These are phyloP conservation scores for Brachionus calyciflorus DNA, from an alignment of 1,140 invertebrate genomes.

Conservation along the genomic window DNA sequence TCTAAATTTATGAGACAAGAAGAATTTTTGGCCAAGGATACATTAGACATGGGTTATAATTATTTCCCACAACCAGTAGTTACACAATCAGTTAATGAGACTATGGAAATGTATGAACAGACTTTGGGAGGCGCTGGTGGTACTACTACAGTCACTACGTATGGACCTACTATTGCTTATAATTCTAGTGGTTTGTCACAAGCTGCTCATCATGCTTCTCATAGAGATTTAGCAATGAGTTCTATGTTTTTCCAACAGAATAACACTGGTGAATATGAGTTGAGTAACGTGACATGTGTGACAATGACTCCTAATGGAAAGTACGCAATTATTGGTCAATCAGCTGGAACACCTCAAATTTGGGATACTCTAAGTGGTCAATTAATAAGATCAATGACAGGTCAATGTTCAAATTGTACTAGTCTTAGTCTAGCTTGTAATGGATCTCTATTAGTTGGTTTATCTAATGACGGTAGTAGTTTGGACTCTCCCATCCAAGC, in stretches of 20 bases:
- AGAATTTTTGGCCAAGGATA: constrained; percentile 33
- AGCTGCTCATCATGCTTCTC: constrained; percentile 12
- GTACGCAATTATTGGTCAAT: constrained; percentile 45
- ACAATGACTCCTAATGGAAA: constrained; percentile 46
- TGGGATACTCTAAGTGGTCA: constrained; percentile 41
- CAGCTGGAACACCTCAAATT: constrained; percentile 39
- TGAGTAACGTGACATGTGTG: constrained; percentile 29
- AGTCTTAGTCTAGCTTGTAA: constrained; percentile 38
- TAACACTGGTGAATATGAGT: constrained; percentile 26
- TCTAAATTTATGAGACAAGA: constrained; percentile 25
- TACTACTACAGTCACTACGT: constrained; percentile 1
- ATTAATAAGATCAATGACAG: constrained; percentile 6
- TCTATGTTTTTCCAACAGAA: constrained; percentile 38
- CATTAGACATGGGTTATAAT: constrained; percentile 20
- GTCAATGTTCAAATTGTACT: neutral
- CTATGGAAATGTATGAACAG: constrained; percentile 46
- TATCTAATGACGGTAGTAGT: constrained; percentile 15
- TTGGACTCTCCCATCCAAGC: neutral
- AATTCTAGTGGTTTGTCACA: neutral
- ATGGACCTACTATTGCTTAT: neutral
- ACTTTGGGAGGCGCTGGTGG: constrained; percentile 12
- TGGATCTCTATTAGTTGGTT: constrained; percentile 36
- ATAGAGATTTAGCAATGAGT: constrained; percentile 31
- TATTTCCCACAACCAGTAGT: constrained; percentile 13
- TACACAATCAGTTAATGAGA: constrained; percentile 33